Evolutionary conservation across 2,888 invertebrate species (phyloP).

Genomic region (Cantharis lateralis): DNA sequence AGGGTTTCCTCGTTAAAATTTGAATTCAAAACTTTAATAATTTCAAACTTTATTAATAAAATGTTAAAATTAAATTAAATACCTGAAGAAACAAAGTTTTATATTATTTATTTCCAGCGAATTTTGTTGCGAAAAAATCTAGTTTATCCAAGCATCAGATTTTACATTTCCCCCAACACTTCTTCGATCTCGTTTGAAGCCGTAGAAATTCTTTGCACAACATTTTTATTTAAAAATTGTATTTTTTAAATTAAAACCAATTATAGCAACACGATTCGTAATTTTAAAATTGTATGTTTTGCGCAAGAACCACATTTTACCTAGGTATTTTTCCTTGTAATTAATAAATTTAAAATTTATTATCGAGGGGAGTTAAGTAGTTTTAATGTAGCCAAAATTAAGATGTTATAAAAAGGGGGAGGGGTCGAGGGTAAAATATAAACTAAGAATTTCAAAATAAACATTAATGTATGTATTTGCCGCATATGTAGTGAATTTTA

Average conservation of each 20-base stretch:
- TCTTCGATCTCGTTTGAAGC: background rate
- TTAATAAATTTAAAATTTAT: background rate
- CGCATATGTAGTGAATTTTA: no score
- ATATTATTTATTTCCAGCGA: background rate
- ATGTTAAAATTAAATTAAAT: background rate
- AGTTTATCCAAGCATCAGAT: background rate
- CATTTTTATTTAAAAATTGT: background rate
- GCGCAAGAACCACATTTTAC: background rate
- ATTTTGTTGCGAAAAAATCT: background rate
- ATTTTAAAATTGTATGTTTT: background rate
- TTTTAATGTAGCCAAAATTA: no score
- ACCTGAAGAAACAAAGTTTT: background rate
- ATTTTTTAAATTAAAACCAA: background rate
- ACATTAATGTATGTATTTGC: no score
- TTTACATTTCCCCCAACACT: background rate
- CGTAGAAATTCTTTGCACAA: background rate
- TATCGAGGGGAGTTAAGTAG: no score
- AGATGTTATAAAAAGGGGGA: no score
- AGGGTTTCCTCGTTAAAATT: background rate
- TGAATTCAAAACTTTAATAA: background rate
- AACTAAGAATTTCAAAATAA: no score
- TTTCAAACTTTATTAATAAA: background rate
- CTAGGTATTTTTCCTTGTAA: background rate
- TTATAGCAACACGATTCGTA: background rate
- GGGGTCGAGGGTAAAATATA: no score